Evolutionary conservation across 2,113 vertebrate species (phyloP).

Genomic region (Euleptes europaea): DNA sequence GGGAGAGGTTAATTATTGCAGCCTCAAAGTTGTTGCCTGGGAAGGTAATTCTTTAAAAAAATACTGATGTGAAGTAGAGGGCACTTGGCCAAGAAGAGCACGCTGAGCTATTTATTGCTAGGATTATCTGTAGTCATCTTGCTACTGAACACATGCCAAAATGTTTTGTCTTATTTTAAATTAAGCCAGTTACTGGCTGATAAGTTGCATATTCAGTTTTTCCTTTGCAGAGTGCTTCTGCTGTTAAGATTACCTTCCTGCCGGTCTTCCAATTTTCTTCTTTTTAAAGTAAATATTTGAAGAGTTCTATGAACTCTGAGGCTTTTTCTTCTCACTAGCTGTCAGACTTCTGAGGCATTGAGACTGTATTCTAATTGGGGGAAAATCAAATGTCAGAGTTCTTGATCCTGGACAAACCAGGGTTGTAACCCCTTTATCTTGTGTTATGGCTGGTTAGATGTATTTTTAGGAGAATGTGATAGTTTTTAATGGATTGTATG

Average conservation of each 20-base stretch:
- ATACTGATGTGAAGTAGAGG: conserved; percentile 61
- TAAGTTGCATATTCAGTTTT: neutral
- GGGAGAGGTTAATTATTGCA: conserved; percentile 41
- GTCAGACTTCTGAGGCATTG: neutral
- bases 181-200: conserved; percentile 19
- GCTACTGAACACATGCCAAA: conserved; percentile 61
- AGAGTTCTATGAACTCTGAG: neutral
- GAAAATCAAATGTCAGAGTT: neutral
- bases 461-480: neutral
- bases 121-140: conserved; percentile 65
- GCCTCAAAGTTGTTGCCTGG: conserved; percentile 43
- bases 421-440: neutral
- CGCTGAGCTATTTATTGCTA: conserved; percentile 67
- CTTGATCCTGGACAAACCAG: neutral
- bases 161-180: conserved; percentile 68
- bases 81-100: conserved; percentile 60
- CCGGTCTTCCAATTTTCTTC: neutral
- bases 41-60: conserved; percentile 47
- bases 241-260: neutral
- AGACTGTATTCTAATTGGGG: neutral
- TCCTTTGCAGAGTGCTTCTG: neutral
- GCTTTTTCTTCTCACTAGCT: neutral
- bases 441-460: neutral
- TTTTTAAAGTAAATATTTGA: neutral
- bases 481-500: neutral